phyloP scores from a whole-genome alignment of 2,888 invertebrate genomes.

The Parnassius smintheus region DNA sequence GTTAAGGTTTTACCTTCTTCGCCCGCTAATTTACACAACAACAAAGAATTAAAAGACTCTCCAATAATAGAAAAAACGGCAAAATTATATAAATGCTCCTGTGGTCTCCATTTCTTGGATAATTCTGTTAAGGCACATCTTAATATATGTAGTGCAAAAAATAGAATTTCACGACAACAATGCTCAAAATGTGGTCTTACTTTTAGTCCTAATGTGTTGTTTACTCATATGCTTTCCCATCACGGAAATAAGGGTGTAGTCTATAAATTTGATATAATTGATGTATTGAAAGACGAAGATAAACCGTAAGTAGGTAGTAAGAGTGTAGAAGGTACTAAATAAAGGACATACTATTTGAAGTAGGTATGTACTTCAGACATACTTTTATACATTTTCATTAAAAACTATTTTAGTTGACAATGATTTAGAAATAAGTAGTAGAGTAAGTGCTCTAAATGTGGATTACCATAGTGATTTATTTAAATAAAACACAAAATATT shows the following conservation, averaged over 20 bases:
- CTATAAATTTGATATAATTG: conserved; percentile 47
- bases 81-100: conserved; percentile 55
- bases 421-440: too few relatives aligned
- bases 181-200: conserved; percentile 60
- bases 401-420: too few relatives aligned
- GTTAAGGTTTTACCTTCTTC: neutral
- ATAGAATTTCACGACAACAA: conserved; percentile 46
- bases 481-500: too few relatives aligned
- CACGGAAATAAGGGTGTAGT: conserved; percentile 51
- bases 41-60: neutral
- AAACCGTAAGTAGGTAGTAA: neutral
- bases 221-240: conserved; percentile 56
- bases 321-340: neutral
- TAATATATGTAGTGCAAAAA: conserved; percentile 30
- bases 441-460: too few relatives aligned
- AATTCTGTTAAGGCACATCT: conserved; percentile 12
- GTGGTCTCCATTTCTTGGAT: conserved; percentile 50
- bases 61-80: conserved; percentile 30
- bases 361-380: too few relatives aligned
- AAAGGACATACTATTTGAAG: too few relatives aligned
- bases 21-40: neutral
- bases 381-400: too few relatives aligned
- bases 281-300: conserved; percentile 29
- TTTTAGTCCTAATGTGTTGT: conserved; percentile 56
- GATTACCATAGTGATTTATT: too few relatives aligned